Base-by-base conservation (phyloP, 2,888 invertebrate genomes). In the Pyrocoelia pectoralis region DNA sequence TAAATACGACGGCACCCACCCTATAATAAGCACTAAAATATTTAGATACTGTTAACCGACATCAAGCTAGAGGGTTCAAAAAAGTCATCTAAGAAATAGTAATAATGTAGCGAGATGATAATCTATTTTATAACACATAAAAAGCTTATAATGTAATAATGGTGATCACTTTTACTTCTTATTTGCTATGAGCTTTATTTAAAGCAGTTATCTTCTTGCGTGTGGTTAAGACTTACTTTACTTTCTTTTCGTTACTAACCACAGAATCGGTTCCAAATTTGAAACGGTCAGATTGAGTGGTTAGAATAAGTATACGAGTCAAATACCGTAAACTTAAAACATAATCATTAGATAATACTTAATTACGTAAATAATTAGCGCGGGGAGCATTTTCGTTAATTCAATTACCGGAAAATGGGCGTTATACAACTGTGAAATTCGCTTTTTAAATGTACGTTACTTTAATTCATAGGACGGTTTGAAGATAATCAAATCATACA, bases 131-230 rank as follows among this genome's bases (percentile, higher is more conserved):
- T 24, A 24, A 24, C 6, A 6, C 24, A 24, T 24, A 50, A 17
- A 13, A 56, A 40, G 51, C 43, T 19, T 15, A 14, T 10, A 43
- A 46, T 6, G 46, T 28, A 58, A 58, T 43, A 51, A 51, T 13
- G n/a, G 18, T 46, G 38, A 46, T 51, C 48, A 59, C 59, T 59
- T 59, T 59, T 59, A 59, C 59, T 53, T 18, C 29, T 46, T 53
- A 38, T 50, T 24, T 24, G 24, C 3, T 24, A 6, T 24, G 15
- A 2, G 15, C 51, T 14, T 51, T 12, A 14, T 28, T 14, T 43
- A 14, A 33, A 48, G 18, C 19, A 12, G 12, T 29, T 28, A 51
- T 14, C 13, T 43, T 9, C 28, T 40, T 51, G 58, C 41, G 41
- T 29, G 46, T 38, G n/a, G 0, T 24, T 28, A 38, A 49, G 18